phyloP scores from a whole-genome alignment of 2,113 vertebrate species.

The Zosterops borbonicus region DNA sequence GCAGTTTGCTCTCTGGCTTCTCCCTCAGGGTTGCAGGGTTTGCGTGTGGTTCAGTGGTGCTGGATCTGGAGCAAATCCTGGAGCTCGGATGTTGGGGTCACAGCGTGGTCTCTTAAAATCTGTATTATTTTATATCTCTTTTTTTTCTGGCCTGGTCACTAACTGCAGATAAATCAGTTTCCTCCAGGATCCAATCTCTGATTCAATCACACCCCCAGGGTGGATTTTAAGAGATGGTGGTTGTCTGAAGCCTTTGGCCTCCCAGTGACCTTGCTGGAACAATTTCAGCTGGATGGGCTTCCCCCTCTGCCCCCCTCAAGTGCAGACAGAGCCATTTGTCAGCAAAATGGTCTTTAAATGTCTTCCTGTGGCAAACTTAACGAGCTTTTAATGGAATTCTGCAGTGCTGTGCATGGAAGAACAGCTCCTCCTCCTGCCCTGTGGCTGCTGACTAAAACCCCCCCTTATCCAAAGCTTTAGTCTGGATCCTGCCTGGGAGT shows the following conservation, averaged over 20 bases:
- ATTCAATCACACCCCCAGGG: not conserved
- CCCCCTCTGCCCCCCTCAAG: not conserved
- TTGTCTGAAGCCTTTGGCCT: constrained; percentile 1
- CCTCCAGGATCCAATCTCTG: not conserved
- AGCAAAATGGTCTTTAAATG: not conserved
- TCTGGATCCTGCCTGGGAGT: not conserved
- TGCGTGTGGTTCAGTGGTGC: not conserved
- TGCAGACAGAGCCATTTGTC: not conserved
- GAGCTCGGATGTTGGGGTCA: not conserved
- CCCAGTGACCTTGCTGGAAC: not conserved
- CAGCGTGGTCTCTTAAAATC: not conserved
- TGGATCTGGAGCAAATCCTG: not conserved
- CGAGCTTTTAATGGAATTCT: constrained; percentile 20
- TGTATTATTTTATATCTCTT: rapidly evolving
- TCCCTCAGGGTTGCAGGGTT: not conserved
- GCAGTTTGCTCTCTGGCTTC: not conserved
- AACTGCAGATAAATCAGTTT: not conserved
- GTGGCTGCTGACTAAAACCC: not conserved
- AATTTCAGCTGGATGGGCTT: not conserved
- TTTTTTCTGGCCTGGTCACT: not conserved
- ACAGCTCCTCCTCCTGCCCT: not conserved
- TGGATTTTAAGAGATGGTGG: not conserved
- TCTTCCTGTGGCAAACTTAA: not conserved
- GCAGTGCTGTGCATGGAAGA: not conserved
- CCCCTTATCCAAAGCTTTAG: not conserved